Base-by-base conservation (phyloP, 1,140 invertebrate species). In the Cotesia glomerata region DNA sequence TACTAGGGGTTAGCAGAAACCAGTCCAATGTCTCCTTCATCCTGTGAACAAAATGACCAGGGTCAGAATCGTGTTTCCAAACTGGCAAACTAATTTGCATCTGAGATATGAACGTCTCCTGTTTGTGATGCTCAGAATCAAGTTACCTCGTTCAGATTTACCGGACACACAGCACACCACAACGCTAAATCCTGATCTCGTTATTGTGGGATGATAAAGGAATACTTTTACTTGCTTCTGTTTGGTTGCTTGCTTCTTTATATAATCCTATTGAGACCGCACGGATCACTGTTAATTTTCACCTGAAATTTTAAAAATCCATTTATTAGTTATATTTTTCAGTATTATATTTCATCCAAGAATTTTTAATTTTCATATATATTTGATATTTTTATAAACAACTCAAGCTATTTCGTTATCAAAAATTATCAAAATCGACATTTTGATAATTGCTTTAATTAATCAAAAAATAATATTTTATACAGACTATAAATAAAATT, bases 1-100 rank as follows among this genome's bases (percentile, higher is more conserved):
- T 45, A 45, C 39, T 45, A 11, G 11, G 39, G 39, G 39, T 39
- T 45, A 14, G 34, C 62, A 52, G 61, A 71, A 51, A 61, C 32
- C 54, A n/a, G 14, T 52, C 34, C 34, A 54, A 56, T 16, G 49
- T 61, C 18, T 74, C 69, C 36, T 39, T 64, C 54, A 61, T 71
- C 39, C 11, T 45, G 39, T 45, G 39, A 45, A 45, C 11, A 45
- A 67, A 75, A 75, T 73, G 71, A 75, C 71, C 65, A 54, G 36
- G 74, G 56, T 73, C 63, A 70, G 14, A 75, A 75, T 69, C 62
- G 56, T 72, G 64, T 75, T 73, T 73, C 45, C 67, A 64, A 73
- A 75, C 63, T 75, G 11, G 63, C 18, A 69, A 73, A 75, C 68
- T 75, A 71, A 75, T 75, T 75, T 75, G 34, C 74, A 75, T 75